These are phyloP conservation scores for Amblyornis subalaris DNA, from an alignment of 2,113 vertebrate genomes.

Conservation along the genomic window DNA sequence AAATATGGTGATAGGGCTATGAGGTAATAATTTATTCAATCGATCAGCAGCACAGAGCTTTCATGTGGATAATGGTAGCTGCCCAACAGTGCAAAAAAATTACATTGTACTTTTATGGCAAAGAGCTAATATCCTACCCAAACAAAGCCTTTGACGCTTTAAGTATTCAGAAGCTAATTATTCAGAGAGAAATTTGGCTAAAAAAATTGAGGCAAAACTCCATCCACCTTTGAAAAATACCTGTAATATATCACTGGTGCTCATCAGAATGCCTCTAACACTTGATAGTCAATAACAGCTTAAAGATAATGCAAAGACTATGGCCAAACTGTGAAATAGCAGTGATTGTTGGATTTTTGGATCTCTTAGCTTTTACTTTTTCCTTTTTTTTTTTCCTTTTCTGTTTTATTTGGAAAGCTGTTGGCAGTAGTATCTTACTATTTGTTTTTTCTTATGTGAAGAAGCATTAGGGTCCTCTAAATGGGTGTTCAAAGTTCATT, in stretches of 20 bases:
- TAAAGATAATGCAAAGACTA: not conserved
- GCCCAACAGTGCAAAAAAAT: not conserved
- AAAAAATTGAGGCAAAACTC: not conserved
- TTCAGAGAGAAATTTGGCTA: not conserved
- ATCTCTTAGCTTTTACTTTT: not conserved
- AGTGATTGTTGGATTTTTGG: not conserved
- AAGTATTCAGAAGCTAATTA: not conserved
- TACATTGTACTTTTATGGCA: not conserved
- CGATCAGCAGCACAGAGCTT: not conserved
- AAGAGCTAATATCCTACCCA: not conserved
- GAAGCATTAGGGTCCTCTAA: not conserved
- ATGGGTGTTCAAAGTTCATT: not conserved
- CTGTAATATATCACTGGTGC: not conserved
- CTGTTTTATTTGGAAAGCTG: not conserved
- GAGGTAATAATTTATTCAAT: not conserved
- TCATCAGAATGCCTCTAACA: not conserved
- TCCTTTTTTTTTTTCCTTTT: accelerated
- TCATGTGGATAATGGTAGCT: not conserved
- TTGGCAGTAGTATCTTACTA: not conserved
- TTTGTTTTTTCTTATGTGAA: not conserved
- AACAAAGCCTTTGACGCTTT: not conserved
- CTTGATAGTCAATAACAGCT: not conserved
- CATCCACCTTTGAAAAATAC: not conserved
- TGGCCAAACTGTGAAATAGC: not conserved
- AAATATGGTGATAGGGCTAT: not conserved